Evolutionary conservation across 2,888 invertebrate genomes (phyloP).

Genomic region (Asteroscopus sphinx): DNA sequence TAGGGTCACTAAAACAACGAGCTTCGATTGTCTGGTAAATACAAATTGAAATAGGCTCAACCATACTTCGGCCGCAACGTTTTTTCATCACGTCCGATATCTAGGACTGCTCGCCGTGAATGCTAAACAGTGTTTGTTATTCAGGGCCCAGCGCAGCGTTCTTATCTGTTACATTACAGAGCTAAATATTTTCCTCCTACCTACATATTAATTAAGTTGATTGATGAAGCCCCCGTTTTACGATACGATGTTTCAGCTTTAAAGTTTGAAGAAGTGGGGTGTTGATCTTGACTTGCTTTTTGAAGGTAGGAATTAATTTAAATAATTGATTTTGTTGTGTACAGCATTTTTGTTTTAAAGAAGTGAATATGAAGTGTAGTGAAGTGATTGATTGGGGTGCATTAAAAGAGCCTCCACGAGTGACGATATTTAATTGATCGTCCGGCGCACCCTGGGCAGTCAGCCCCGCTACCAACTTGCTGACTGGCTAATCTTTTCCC

Average conservation of each 20-base stretch:
- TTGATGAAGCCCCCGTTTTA: conserved; percentile 57
- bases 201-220: conserved; percentile 69
- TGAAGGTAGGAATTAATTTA: conserved; percentile 34
- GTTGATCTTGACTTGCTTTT: conserved; percentile 32
- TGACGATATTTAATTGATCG: too few species aligned
- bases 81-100: conserved; percentile 68
- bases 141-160: conserved; percentile 58
- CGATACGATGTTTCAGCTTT: conserved; percentile 51
- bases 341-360: not conserved
- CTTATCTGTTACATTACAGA: conserved; percentile 69
- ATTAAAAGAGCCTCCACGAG: too few species aligned
- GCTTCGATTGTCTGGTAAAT: conserved; percentile 59
- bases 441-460: too few species aligned
- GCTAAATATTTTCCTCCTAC: conserved; percentile 67
- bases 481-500: too few species aligned
- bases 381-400: too few species aligned
- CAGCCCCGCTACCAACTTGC: too few species aligned
- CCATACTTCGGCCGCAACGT: conserved; percentile 49
- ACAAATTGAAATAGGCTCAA: conserved; percentile 61
- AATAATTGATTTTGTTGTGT: conserved; percentile 35
- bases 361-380: too few species aligned
- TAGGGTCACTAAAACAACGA: conserved; percentile 54
- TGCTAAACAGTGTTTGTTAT: conserved; percentile 66
- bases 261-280: conserved; percentile 45
- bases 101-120: conserved; percentile 57